Base-by-base conservation (phyloP, 2,797 vertebrate species). In the Clarias fuscus region DNA sequence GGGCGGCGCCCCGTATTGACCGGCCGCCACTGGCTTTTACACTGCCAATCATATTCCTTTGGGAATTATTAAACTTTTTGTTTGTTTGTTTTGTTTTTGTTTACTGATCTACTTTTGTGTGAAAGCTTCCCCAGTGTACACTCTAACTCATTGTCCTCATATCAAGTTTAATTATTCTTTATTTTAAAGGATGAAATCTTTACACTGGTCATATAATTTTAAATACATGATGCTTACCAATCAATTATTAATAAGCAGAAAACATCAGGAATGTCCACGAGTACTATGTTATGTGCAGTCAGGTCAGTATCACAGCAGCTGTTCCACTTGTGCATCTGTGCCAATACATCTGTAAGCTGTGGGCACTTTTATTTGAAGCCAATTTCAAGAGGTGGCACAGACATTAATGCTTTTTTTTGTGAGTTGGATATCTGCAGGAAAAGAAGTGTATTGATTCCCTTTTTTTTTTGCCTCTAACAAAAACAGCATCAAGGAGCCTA, bases 351-450 rank as follows among this genome's bases (percentile, higher is more conserved):
- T 68, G 40, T n/a, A 40, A 48, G 79, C 70, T 65, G 43, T 62
- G 59, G 37, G 59, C n/a, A 56, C 7, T 73, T 83, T 48, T 3
- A 86, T 83, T 78, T 83, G 56, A 83, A 83, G 65, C 53, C 85
- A 48, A 68, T 80, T 37, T 22, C 77, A 43, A 43, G 40, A 64
- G 61, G 61, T 43, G 71, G 30, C 11, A 1, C 40, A 76, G 67
- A 33, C n/a, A 14, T 56, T 61, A 24, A 43, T 43, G 10, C 20
- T 73, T 84, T 79, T 79, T 84, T 82, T 53, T 22, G 5, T 43
- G 33, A 48, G 37, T 48, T 81, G 0, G 61, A 48, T 53, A n/a
- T 61, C 24, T 30, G 56, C 27, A 33, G 77, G 77, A 80, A 59
- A 61, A 37, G 33, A 61, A 61, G 30, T 22, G 5, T 37, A 37